phyloP scores from a whole-genome alignment of 2,888 invertebrate genomes.

The Coenonympha glycerion region DNA sequence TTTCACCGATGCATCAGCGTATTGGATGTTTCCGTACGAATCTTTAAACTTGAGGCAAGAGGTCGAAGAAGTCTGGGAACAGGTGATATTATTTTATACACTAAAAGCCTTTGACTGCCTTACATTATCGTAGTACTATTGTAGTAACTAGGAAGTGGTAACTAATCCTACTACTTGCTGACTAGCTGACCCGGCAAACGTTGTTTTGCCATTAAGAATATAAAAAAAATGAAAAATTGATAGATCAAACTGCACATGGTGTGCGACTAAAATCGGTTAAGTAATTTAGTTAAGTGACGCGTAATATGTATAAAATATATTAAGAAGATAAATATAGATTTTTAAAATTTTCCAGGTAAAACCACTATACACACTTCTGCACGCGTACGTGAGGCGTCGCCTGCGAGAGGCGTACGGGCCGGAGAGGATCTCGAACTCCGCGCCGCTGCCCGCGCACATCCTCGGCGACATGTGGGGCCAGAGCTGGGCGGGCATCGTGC shows the following conservation, averaged over 20 bases:
- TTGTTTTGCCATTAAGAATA: too few species aligned
- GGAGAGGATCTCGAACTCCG: slow-evolving; percentile 84
- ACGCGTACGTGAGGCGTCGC: slow-evolving; percentile 91
- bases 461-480: slow-evolving; percentile 95
- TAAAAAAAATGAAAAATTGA: too few species aligned
- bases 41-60: slow-evolving; percentile 84
- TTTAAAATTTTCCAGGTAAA: slow-evolving; percentile 80
- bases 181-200: too few species aligned
- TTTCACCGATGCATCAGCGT: slow-evolving; percentile 89
- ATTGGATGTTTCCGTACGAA: slow-evolving; percentile 93
- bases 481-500: slow-evolving; percentile 88
- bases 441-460: slow-evolving; percentile 89
- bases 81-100: slow-evolving; percentile 51
- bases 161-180: too few species aligned
- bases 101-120: too few species aligned
- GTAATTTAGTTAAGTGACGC: too few species aligned
- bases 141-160: too few species aligned
- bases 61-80: slow-evolving; percentile 88
- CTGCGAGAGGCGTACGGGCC: slow-evolving; percentile 89
- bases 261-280: too few species aligned
- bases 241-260: too few species aligned
- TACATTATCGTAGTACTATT: too few species aligned
- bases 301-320: too few species aligned
- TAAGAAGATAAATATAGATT: too few species aligned
- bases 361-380: slow-evolving; percentile 90